Conservation (phyloP, 2,797 vertebrate species). For the Aulostomus chinensis region DNA sequence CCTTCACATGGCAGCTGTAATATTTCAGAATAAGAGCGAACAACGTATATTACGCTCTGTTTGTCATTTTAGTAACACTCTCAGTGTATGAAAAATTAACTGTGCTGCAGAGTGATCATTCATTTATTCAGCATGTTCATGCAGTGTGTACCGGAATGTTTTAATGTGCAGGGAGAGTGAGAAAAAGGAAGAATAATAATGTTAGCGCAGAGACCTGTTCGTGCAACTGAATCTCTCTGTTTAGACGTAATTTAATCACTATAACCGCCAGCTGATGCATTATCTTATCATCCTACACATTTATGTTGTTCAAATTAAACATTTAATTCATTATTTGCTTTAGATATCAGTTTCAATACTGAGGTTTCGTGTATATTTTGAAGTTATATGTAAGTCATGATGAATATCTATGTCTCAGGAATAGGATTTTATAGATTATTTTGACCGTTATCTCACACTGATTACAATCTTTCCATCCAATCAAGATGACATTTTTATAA, state of each 20-base stretch:
- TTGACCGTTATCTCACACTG: not conserved
- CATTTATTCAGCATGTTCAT: constrained; percentile 46
- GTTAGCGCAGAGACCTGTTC: not conserved
- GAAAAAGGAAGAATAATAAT: too few species aligned
- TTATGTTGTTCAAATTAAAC: too few species aligned
- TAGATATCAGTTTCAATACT: too few species aligned
- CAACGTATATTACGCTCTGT: constrained; percentile 35
- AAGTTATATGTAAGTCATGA: too few species aligned
- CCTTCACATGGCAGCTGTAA: constrained; percentile 2
- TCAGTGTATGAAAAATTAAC: constrained; percentile 65
- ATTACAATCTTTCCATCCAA: not conserved
- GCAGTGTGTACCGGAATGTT: not conserved
- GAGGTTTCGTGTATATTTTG: too few species aligned
- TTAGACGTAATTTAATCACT: too few species aligned
- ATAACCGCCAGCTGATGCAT: too few species aligned
- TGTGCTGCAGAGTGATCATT: constrained; percentile 39
- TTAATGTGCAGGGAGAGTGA: constrained; percentile 2
- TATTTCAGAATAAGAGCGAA: constrained; percentile 7
- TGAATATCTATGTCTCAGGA: too few species aligned
- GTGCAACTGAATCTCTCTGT: not conserved
- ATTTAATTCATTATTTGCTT: too few species aligned
- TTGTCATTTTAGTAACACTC: constrained; percentile 44
- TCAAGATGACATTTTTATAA: not conserved
- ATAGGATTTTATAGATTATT: too few species aligned
- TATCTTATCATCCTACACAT: too few species aligned